Base-by-base conservation (phyloP, 2,888 invertebrate genomes). In the Stenichneumon culpator region DNA sequence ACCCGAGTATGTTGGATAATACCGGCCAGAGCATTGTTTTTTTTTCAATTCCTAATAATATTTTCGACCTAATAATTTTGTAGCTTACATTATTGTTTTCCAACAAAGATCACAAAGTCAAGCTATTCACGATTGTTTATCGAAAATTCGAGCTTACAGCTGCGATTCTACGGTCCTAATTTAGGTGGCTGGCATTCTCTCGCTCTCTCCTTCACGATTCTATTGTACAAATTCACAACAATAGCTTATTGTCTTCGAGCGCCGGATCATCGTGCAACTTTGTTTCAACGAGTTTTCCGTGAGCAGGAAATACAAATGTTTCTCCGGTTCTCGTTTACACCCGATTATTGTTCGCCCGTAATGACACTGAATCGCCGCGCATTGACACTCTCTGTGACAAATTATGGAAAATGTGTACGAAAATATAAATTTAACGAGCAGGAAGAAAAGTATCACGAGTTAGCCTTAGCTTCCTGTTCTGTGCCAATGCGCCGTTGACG, bases 221-320 rank as follows among this genome's bases (percentile, higher is more conserved):
- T 7, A 63, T 63, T 63, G 28, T 63, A 28, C 14, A n/a, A 16
- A 16, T 28, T 63, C 63, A 6, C 63, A 32, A 63, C 63, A 63
- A 63, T 63, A 32, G 32, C 28, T 16, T 32, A 63, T 63, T 63
- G 63, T 63, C 16, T 28, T n/a, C 14, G n/a, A 28, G 16, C 25
- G 28, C 16, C 16, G 28, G 7, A 7, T 28, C 25, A 28, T 60
- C 6, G 11, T 32, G 28, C 63, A 63, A 63, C 6, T 28, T 63
- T 63, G 11, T n/a, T 28, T 32, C 32, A 4, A 63, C 16, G 16
- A 25, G 28, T 16, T 63, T 32, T 32, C n/a, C 63, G 7, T 6
- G 6, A 63, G 1, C n/a, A n/a, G 63, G n/a, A 11, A 32, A 32
- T 28, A n/a, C 16, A 16, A 28, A 32, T 16, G 28, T 63, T 47